Conservation (phyloP, 2,113 vertebrate genomes). For the Indri indri region DNA sequence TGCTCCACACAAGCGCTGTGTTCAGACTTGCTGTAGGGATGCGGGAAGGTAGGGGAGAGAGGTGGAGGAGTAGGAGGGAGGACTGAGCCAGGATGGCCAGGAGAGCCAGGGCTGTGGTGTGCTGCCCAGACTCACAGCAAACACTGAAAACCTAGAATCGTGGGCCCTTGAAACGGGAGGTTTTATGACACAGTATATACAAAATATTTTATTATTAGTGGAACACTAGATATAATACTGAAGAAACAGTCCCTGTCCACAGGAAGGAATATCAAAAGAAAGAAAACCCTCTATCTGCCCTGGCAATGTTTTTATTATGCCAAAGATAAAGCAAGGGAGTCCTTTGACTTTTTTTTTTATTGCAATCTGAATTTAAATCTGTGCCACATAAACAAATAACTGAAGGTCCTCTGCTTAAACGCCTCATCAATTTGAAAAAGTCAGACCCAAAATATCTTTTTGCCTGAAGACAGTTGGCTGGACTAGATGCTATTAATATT, state of each 20-base stretch:
- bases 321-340: neutral
- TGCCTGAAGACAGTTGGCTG: neutral
- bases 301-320: neutral
- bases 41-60: neutral
- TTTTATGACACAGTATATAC: neutral
- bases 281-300: neutral
- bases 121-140: neutral
- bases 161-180: neutral
- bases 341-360: neutral
- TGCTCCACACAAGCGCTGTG: neutral
- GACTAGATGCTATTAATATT: neutral
- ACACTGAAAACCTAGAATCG: neutral
- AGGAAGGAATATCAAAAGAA: neutral
- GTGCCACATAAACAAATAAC: slow-evolving; percentile 10
- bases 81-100: neutral
- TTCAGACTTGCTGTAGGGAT: neutral
- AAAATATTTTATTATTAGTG: neutral
- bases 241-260: neutral
- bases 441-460: neutral
- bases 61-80: neutral
- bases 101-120: neutral
- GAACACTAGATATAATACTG: neutral
- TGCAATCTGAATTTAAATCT: slow-evolving; percentile 14
- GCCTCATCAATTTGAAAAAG: neutral
- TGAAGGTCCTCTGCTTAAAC: neutral